Evolutionary conservation across 2,797 vertebrate genomes (phyloP).

Genomic region (Yasuhikotakia modesta): DNA sequence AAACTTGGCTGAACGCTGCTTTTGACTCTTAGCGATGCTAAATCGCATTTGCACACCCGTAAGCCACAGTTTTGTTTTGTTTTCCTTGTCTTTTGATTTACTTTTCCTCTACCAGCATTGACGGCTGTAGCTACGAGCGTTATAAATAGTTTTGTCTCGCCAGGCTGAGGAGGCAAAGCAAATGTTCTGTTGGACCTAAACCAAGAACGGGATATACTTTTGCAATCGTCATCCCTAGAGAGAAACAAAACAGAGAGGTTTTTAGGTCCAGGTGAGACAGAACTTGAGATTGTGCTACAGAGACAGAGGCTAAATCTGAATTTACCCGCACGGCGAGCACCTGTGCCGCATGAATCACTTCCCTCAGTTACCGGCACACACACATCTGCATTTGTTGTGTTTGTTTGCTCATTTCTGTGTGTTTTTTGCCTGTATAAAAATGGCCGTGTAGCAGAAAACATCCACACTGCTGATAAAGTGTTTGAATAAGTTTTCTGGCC

Average conservation of each 20-base stretch:
- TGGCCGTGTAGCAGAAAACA: not conserved
- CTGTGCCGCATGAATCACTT: slow-evolving; percentile 27
- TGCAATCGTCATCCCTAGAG: slow-evolving; percentile 31
- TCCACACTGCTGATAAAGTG: slow-evolving; percentile 7
- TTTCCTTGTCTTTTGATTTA: slow-evolving; percentile 14
- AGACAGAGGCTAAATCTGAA: slow-evolving; percentile 42
- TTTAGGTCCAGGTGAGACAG: slow-evolving; percentile 41
- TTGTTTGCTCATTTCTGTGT: slow-evolving; percentile 9
- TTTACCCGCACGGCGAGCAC: slow-evolving; percentile 33
- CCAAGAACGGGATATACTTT: slow-evolving; percentile 14
- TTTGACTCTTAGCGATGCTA: not conserved
- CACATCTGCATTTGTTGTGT: not conserved
- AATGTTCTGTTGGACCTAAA: slow-evolving; percentile 30
- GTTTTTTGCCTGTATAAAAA: not conserved
- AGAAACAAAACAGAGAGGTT: slow-evolving; percentile 34
- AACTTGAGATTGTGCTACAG: slow-evolving; percentile 16
- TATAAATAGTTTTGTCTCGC: slow-evolving; percentile 33
- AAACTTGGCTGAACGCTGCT: not conserved
- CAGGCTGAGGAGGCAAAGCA: slow-evolving; percentile 23
- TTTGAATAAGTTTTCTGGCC: not conserved
- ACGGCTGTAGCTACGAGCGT: slow-evolving; percentile 7
- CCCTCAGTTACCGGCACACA: not conserved
- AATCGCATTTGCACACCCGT: slow-evolving; percentile 23
- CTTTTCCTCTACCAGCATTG: slow-evolving; percentile 14
- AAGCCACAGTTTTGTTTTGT: slow-evolving; percentile 12